Evolutionary conservation across 2,797 vertebrate genomes (phyloP).

Genomic region (Valencia hispanica): DNA sequence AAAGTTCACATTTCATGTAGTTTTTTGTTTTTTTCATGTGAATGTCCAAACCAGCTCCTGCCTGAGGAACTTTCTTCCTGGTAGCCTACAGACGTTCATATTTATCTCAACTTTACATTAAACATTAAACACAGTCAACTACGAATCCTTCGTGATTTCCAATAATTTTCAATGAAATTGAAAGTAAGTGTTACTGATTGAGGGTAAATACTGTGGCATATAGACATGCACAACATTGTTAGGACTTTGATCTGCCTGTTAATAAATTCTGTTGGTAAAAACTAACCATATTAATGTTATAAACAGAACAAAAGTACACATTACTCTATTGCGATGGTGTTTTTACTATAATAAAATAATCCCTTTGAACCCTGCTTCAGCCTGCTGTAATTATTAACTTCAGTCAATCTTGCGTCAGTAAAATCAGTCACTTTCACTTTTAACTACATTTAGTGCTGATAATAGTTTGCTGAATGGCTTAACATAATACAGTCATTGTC

Average conservation of each 20-base stretch:
- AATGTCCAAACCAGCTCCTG: too few relatives aligned
- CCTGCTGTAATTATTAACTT: neutral
- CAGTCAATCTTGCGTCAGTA: constrained; percentile 10
- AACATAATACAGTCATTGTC: neutral
- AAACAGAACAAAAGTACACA: too few relatives aligned
- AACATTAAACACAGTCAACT: neutral
- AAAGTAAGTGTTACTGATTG: neutral
- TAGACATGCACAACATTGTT: neutral
- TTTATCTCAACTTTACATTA: neutral
- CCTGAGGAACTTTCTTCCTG: too few relatives aligned
- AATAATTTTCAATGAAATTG: neutral
- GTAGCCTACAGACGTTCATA: neutral
- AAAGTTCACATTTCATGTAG: too few relatives aligned
- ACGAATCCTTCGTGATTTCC: neutral
- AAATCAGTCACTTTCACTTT: neutral
- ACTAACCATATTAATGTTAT: neutral
- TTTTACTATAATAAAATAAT: neutral
- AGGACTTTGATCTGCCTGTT: neutral
- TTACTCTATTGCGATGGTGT: neutral
- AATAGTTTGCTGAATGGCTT: too few relatives aligned
- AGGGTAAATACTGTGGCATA: neutral
- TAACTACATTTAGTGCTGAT: neutral
- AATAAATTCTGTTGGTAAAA: neutral
- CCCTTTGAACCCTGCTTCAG: neutral
- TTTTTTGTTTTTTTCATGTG: too few relatives aligned